Evolutionary conservation across 2,113 vertebrate genomes (phyloP).

Genomic region (Chitala chitala): DNA sequence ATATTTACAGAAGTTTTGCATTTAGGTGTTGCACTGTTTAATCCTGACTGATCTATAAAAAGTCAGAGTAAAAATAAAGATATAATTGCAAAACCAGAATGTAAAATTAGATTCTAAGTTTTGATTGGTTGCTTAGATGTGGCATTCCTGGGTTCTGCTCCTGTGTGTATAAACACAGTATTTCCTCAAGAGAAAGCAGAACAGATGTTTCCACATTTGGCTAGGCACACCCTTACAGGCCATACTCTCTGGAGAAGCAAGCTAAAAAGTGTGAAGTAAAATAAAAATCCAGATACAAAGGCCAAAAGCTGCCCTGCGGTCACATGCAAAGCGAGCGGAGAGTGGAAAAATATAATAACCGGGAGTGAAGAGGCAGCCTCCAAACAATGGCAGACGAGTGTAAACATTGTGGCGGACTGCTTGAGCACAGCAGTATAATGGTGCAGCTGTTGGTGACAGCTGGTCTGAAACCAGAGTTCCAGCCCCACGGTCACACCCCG

Average conservation of each 20-base stretch:
- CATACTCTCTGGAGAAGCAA: conserved; percentile 50
- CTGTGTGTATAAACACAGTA: conserved; percentile 40
- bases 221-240: conserved; percentile 61
- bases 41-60: background rate
- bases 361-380: too few relatives aligned
- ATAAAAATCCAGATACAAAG: conserved; percentile 42
- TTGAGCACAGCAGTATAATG: too few relatives aligned
- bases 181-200: conserved; percentile 41
- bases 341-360: too few relatives aligned
- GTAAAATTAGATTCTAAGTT: background rate
- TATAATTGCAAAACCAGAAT: background rate
- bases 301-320: too few relatives aligned
- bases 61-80: background rate
- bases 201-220: conserved; percentile 57
- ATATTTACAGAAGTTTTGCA: background rate
- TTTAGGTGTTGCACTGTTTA: background rate
- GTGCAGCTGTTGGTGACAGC: too few relatives aligned
- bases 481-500: background rate
- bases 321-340: too few relatives aligned
- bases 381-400: too few relatives aligned
- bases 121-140: conserved; percentile 53
- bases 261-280: conserved; percentile 50
- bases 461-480: background rate
- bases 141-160: conserved; percentile 38
- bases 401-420: too few relatives aligned